A percentile compares a stretch with the other conserved stretches of the same genome.
Evolutionary conservation across 2,113 vertebrate species (phyloP).

Genomic region (Orycteropus afer): DNA sequence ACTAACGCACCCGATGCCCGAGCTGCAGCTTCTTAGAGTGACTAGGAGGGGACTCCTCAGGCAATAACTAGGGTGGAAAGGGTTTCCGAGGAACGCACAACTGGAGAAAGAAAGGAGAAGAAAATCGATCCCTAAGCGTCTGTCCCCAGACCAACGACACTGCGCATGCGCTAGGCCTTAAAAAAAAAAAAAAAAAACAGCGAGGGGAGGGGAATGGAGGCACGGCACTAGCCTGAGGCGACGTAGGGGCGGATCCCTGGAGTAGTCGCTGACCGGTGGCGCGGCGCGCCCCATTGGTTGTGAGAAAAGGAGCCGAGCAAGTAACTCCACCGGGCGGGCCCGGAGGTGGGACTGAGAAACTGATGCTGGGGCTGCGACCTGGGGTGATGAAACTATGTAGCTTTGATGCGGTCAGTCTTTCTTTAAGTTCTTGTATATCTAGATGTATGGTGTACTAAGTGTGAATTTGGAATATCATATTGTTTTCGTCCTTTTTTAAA

Average conservation of each 20-base stretch:
- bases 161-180: conserved; percentile 36
- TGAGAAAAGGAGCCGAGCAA: neutral
- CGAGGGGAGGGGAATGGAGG: accelerated
- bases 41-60: neutral
- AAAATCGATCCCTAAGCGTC: conserved; percentile 43
- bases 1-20: conserved; percentile 38
- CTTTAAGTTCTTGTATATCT: neutral
- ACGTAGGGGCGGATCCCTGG: neutral
- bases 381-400: accelerated
- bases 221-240: no score
- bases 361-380: accelerated
- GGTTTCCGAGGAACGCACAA: neutral
- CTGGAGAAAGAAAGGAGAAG: neutral
- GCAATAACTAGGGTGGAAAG: neutral
- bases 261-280: accelerated
- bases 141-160: neutral
- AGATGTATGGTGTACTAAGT: neutral
- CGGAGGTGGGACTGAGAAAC: neutral
- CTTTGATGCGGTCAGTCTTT: neutral
- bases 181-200: no score
- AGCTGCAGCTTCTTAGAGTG: neutral
- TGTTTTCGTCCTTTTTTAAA: neutral
- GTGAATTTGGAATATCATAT: neutral
- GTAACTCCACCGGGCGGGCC: accelerated
- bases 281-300: conserved; percentile 36